Base-by-base conservation (phyloP, 1,140 invertebrate genomes). In the Bilobella aurantiaca region DNA sequence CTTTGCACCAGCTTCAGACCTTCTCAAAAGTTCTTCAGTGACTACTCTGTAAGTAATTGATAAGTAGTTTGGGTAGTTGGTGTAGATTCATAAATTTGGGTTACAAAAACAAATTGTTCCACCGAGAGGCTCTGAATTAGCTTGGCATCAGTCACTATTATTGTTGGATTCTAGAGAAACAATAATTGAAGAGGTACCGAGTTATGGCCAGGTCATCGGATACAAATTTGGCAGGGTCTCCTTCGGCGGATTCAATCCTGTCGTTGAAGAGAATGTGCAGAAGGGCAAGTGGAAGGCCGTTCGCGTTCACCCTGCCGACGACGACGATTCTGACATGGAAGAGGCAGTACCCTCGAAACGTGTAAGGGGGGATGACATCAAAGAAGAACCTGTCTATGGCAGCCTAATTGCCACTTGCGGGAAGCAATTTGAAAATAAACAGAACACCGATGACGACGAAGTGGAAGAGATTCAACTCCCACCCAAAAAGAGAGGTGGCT, bases 201-300 rank as follows among this genome's bases (percentile, higher is more conserved):
- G 90, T 77, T 89, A 85, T 76, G 77, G 83, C 12, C 82, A 82
- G 63, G 90, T 88, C 74, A 87, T 89, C 75, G 79, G 85, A 67
- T 78, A 94, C 12, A 79, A 84, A 16, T 88, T 88, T 74, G 91
- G 91, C 3, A 80, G 91, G 72, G 77, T 91, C 53, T 93, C 91
- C 65, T 95, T 85, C 77, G 85, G 86, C 72, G 91, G 91, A 14
- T 91, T 90, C 82, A 95, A 95, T 79, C 88, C 88, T 42, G 88
- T 89, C 77, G 84, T 94, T 68, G 91, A 95, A 76, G 82, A 82
- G 8, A 62, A 69, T 57, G 49, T 74, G 14, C 71, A 70, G 63
- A 60, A 57, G 37, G 63, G 66, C 5, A 58, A 65, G 1, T 68
- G 67, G 56, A 65, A 57, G 60, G 23, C 67, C 42, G 58, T 37